Evolutionary conservation across 2,888 invertebrate genomes (phyloP), one percentile per base, ranked within the genome.

Genomic region (Cataglyphis livida): DNA sequence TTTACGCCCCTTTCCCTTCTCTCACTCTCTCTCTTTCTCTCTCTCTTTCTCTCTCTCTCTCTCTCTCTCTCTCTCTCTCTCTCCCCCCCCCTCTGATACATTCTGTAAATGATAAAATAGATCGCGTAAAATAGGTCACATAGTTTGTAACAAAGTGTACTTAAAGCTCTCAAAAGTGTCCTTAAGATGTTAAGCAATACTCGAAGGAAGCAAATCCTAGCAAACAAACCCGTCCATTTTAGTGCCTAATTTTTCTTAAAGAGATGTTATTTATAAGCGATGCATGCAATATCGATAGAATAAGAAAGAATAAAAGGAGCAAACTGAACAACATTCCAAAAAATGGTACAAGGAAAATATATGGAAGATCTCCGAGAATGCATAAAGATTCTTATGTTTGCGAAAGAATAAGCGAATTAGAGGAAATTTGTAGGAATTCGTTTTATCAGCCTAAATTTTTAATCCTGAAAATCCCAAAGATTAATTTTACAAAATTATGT

Each of bases 151-250:
- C 87, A 68, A 92, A 92, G 92, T 93, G 93, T 92, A 93, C 92
- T 92, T 93, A 92, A 91, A 85, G 79, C 74, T 88, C 61, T 84
- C 84, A 88, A 79, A 92, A 92, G 92, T 92, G 92, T 91, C 92
- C 92, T 92, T 92, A 91, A 82, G 83, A 65, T 78, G 62, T 65
- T 74, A 88, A 90, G 86, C 85, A 89, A 90, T 90, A 92, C 85
- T 88, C 85, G 85, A 86, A 86, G 65, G 82, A 84, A 81, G 61
- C 84, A 85, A 76, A 65, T 83, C 85, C 86, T 78, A 87, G 86
- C 83, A 90, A 92, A 85, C 83, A 90, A 90, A 90, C 90, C 92
- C 92, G 92, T 92, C 92, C 92, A 92, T 90, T 87, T 90, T 92
- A 92, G 91, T 91, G 92, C 92, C 92, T 92, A 92, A 89, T 86